Evolutionary conservation across 2,797 vertebrate genomes (phyloP).

Genomic region (Tauraco hartlaubi): DNA sequence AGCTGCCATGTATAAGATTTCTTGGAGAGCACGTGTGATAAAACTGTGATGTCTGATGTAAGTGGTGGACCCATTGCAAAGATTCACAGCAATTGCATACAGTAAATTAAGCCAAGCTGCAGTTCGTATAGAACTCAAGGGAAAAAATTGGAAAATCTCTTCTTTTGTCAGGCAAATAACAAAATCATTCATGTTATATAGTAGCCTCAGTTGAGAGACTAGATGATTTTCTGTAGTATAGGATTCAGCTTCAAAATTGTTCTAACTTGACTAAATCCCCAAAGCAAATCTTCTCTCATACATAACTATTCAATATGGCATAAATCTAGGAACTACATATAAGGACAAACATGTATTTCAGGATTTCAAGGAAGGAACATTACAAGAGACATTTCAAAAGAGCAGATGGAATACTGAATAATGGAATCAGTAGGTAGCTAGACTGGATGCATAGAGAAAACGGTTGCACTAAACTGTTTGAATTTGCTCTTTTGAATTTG

Average conservation of each 20-base stretch:
- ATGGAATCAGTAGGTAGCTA: conserved; percentile 26
- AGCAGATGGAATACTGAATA: conserved; percentile 37
- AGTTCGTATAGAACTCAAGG: not conserved
- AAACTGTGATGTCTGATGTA: not conserved
- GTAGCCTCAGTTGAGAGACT: not conserved
- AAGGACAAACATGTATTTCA: not conserved
- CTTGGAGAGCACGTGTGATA: not conserved
- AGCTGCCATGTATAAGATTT: not conserved
- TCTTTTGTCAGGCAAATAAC: not conserved
- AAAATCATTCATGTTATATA: not conserved
- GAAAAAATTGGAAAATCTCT: not conserved
- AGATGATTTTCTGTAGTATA: not conserved
- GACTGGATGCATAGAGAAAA: not conserved
- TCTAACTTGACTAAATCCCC: not conserved
- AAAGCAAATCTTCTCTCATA: not conserved
- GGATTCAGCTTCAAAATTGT: not conserved
- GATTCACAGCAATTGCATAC: not conserved
- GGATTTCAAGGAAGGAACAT: not conserved
- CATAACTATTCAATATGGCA: not conserved
- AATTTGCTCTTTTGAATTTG: conserved; percentile 49
- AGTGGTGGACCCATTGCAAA: not conserved
- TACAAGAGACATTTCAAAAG: conserved; percentile 32
- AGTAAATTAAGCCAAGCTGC: not conserved
- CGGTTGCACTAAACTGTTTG: not conserved
- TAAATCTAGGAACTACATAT: not conserved